Evolutionary conservation across 2,797 vertebrate genomes (phyloP).

Genomic region (Phalanger gymnotis): DNA sequence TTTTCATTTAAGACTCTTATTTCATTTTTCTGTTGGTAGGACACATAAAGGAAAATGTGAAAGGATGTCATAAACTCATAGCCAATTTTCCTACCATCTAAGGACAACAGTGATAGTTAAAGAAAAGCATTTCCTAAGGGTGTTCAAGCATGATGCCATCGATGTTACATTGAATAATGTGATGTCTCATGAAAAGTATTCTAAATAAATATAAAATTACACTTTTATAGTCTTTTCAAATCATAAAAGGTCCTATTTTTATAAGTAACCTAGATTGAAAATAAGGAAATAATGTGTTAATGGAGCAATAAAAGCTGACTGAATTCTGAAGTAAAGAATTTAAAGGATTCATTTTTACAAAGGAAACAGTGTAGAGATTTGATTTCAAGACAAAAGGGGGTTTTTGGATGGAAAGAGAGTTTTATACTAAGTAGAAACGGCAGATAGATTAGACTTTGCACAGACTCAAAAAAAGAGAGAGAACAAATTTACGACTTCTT

Average conservation of each 20-base stretch:
- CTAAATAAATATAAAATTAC: constrained; percentile 38
- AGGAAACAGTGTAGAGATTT: not conserved
- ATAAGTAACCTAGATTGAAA: constrained; percentile 40
- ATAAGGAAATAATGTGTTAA: constrained; percentile 9
- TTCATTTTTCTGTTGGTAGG: constrained; percentile 16
- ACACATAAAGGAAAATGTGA: not conserved
- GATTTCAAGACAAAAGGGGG: constrained; percentile 31
- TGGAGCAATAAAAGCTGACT: constrained; percentile 14
- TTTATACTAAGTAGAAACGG: constrained; percentile 43
- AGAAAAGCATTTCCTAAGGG: not conserved
- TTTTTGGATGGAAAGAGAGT: constrained; percentile 33
- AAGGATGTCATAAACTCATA: not conserved
- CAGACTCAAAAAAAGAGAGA: not conserved
- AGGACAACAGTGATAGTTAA: constrained; percentile 10
- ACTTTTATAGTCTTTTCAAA: constrained; percentile 5
- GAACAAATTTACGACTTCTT: not conserved
- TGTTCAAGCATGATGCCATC: not conserved
- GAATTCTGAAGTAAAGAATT: constrained; percentile 38
- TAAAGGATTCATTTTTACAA: not conserved
- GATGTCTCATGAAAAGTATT: constrained; percentile 36
- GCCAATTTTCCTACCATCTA: constrained; percentile 41
- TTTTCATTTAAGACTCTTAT: constrained; percentile 11
- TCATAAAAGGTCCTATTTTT: constrained; percentile 13
- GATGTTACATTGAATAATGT: not conserved
- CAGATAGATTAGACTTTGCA: not conserved